Percentiles rank a stretch among this genome's conserved stretches.
Conservation (phyloP, 2,797 vertebrate species). For the Melanotaenia nigrans region DNA sequence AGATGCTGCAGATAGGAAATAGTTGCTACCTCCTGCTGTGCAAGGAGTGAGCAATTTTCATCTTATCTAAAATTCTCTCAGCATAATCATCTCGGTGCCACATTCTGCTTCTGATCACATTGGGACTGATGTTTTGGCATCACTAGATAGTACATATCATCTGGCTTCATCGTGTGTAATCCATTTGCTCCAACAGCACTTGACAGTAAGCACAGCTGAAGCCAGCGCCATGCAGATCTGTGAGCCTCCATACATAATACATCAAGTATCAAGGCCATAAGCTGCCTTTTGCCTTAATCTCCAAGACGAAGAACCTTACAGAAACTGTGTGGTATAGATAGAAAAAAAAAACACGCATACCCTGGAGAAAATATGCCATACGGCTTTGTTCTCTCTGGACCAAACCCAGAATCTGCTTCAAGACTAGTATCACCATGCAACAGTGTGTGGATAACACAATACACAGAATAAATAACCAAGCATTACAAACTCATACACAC, state of each 20-base stretch:
- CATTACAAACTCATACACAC: not conserved
- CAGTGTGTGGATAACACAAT: slow-evolving; percentile 3
- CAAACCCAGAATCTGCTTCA: slow-evolving; percentile 33
- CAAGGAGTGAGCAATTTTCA: slow-evolving; percentile 15
- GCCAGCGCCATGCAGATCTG: slow-evolving; percentile 39
- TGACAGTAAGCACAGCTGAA: slow-evolving; percentile 56
- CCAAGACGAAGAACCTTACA: slow-evolving; percentile 13
- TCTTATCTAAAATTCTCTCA: slow-evolving; percentile 48
- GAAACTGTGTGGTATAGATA: slow-evolving; percentile 11
- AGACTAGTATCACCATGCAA: slow-evolving; percentile 12
- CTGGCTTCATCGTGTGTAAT: slow-evolving; percentile 53
- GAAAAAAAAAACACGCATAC: not conserved
- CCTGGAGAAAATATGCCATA: slow-evolving; percentile 35
- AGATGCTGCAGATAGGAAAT: not conserved
- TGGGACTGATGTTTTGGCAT: slow-evolving; percentile 33
- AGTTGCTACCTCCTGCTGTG: slow-evolving; percentile 6
- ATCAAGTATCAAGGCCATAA: slow-evolving; percentile 53
- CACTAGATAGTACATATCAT: slow-evolving; percentile 41
- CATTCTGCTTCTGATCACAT: slow-evolving; percentile 34
- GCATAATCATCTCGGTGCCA: slow-evolving; percentile 27
- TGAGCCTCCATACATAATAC: slow-evolving; percentile 58
- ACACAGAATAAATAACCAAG: not conserved
- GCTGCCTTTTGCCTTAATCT: slow-evolving; percentile 31
- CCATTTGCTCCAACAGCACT: slow-evolving; percentile 46
- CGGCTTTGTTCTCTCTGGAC: slow-evolving; percentile 20